Conservation (phyloP, 2,888 invertebrate species). For the Tanypteryx hageni region DNA sequence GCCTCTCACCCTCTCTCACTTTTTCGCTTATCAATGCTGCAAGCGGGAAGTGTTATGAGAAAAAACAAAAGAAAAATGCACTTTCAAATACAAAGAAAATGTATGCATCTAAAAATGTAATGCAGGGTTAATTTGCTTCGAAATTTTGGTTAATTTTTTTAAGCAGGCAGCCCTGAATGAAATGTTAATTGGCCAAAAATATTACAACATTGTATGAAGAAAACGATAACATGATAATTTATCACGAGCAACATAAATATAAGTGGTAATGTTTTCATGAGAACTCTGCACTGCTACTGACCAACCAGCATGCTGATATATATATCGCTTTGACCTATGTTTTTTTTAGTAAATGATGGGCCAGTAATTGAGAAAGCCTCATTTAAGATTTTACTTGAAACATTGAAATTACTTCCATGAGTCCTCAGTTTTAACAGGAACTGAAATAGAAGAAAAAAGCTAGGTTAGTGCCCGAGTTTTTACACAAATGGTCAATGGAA, state of each 20-base stretch:
- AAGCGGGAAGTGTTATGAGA: slow-evolving; percentile 39
- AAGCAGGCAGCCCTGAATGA: not conserved
- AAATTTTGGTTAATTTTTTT: not conserved
- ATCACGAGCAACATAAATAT: slow-evolving; percentile 52
- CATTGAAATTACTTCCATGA: slow-evolving; percentile 57
- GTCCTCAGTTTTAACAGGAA: slow-evolving; percentile 17
- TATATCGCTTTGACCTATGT: slow-evolving; percentile 27
- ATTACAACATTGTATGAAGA: slow-evolving; percentile 19
- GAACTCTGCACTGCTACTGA: slow-evolving; percentile 53
- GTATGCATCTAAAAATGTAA: not conserved
- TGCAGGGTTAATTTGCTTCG: slow-evolving; percentile 35
- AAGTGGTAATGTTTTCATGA: slow-evolving; percentile 61
- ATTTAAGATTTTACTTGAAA: slow-evolving; percentile 36
- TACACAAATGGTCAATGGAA: not conserved
- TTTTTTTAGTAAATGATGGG: slow-evolving; percentile 18
- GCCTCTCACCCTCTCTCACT: slow-evolving; percentile 51
- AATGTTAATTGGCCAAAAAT: slow-evolving; percentile 26
- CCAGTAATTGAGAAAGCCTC: slow-evolving; percentile 51
- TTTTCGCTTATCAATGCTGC: slow-evolving; percentile 40
- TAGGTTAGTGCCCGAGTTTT: not conserved
- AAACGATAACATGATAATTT: slow-evolving; percentile 23
- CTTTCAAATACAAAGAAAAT: slow-evolving; percentile 53
- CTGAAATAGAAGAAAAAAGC: slow-evolving; percentile 46
- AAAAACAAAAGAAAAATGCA: slow-evolving; percentile 55
- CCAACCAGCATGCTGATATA: slow-evolving; percentile 8